Base-by-base conservation (phyloP, 2,888 invertebrate genomes). In the Alcis repandata region DNA sequence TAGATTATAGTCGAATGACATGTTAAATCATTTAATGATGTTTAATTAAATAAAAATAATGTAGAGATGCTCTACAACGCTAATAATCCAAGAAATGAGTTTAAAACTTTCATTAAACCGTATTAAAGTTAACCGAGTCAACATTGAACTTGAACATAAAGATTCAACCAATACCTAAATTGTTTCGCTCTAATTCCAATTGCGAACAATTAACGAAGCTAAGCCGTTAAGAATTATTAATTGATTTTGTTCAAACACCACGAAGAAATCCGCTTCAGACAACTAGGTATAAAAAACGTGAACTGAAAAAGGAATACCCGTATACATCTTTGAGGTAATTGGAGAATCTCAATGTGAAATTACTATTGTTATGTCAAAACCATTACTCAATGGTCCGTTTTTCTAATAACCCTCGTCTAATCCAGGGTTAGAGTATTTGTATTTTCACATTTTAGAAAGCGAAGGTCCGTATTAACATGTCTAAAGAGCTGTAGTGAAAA, bases 361-460 rank as follows among this genome's bases (percentile, higher is more conserved):
- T 72, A 69, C 73, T 64, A 82, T 81, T 83, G 78, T 82, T 79
- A 79, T 78, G 76, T 80, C 74, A 76, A 79, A 74, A 72, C 65
- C 67, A 68, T 77, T 74, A 74, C 76, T 70, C 72, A 77, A 79
- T 73, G 69, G 75, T 73, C 79, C 75, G 75, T 76, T 72, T 70
- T 61, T 65, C 64, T 64, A 51, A 56, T 52, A 73, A 65, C 72
- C 78, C 80, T 71, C 73, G 72, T 75, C 83, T 70, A 82, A 87
- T 88, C 77, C 85, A 83, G 79, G 83, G 86, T 78, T 83, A 76
- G 64, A 72, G 74, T 75, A 76, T 80, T 77, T 73, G 78, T 79
- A 84, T 85, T 90, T 88, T 89, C 86, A 88, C 86, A 87, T 89
- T 91, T 92, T 91, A 90, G 92, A 92, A 92, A 92, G 91, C 86